Base-by-base conservation (phyloP, 53 echinoderm and acorn worm species). In the Paracentrotus lividus region DNA sequence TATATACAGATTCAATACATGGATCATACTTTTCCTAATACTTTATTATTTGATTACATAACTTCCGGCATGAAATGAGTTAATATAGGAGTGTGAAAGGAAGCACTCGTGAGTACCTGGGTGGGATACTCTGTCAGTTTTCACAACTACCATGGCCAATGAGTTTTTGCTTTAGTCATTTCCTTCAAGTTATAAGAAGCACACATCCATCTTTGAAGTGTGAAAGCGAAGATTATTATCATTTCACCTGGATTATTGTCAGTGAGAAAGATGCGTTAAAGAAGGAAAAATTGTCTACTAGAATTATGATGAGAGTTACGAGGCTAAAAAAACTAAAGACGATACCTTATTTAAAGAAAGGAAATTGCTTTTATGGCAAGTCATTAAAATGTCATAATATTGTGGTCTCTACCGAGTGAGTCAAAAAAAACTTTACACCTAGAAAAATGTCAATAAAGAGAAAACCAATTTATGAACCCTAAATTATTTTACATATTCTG, bases 111-210 rank as follows among this genome's bases (percentile, higher is more conserved):
- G 81, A 24, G 81, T 78, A 24, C 81, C 81, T 44, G 81, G 44
- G 24, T 44, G 31, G 14, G 29, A 18, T 26, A 27, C 54, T 6
- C 31, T 56, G 86, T 86, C 54, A 86, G 23, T 34, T 86, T 86
- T 86, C 86, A 86, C 86, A 86, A 86, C 53, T 86, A 34, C 26
- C 56, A 86, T 55, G 34, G 42, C 86, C 86, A 31, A 31, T 31
- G 8, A 55, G 34, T 86, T 31, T 21, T 55, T 55, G n/a, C n/a
- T n/a, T n/a, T n/a, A n/a, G n/a, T n/a, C n/a, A n/a, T 57, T 85
- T 55, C 86, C 54, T 55, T 56, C 81, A 78, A 47, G 24, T 13
- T n/a, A 45, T 47, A 69, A 78, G 7, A 45, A n/a, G n/a, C 34
- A 78, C 47, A 23, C 81, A 78, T 78, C 81, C n/a, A 43, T 78